phyloP scores from a whole-genome alignment of 2,888 invertebrate species.

The Nemoura dubitans region DNA sequence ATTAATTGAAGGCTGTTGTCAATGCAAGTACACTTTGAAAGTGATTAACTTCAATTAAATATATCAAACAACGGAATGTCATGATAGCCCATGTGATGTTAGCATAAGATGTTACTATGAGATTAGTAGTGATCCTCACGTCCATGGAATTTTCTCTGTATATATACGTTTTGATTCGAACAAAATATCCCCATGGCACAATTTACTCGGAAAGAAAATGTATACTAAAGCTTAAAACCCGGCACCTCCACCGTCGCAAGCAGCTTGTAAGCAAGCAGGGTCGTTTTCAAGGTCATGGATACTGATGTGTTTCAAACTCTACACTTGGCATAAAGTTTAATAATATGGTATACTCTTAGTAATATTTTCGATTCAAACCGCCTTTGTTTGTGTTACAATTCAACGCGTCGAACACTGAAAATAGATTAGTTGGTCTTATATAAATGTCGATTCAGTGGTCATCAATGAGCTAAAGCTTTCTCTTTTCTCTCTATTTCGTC shows the following conservation, averaged over 20 bases:
- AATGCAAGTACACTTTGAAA: background rate
- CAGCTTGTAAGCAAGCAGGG: background rate
- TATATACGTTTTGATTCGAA: background rate
- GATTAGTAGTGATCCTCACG: background rate
- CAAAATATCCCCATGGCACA: no score
- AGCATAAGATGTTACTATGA: background rate
- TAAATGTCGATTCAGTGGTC: slow-evolving; percentile 8
- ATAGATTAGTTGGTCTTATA: background rate
- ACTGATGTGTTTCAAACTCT: no score
- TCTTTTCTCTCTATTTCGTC: slow-evolving; percentile 18
- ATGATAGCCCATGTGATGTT: background rate
- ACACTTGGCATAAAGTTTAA: no score
- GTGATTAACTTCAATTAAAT: background rate
- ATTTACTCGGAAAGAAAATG: no score
- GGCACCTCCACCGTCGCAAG: background rate
- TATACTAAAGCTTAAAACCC: background rate
- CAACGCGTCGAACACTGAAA: background rate
- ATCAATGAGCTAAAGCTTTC: slow-evolving; percentile 17
- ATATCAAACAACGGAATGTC: background rate
- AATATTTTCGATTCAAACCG: background rate
- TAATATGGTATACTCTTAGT: no score
- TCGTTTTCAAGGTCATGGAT: no score
- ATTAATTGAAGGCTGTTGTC: no score
- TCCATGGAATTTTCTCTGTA: background rate
- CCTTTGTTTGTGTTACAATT: background rate